Base-by-base conservation (phyloP, 2,888 invertebrate species). In the Drosophila melanocephala region DNA sequence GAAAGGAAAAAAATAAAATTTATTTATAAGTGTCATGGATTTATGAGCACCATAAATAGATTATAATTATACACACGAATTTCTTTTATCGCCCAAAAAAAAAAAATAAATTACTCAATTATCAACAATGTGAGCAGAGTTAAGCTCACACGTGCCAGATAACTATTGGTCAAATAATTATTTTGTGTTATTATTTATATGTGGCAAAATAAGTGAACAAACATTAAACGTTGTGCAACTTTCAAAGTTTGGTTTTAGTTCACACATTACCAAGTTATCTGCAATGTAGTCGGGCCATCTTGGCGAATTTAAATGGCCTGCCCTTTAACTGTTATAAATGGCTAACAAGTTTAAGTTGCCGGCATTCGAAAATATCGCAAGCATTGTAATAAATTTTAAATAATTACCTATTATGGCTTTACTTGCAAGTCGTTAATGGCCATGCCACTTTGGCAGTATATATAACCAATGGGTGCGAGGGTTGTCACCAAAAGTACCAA, bases 351-450 rank as follows among this genome's bases (percentile, higher is more conserved):
- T 68, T 32, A 73, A 73, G 66, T 28, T 30, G 58, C 42, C 35
- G 42, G 30, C 73, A 64, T 39, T 56, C 60, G 37, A 63, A 16
- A 39, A 55, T 69, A 77, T 51, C 61, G 65, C 61, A 60, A 60
- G 66, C 72, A 90, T 83, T 83, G 91, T 84, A 91, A 93, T 93
- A 93, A 93, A 92, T 93, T 93, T 92, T 73, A 90, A 90, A 92
- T 93, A 93, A 93, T 92, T 92, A 92, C 92, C 91, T 91, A 92
- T 92, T 92, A 92, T 88, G 85, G 87, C 79, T 75, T 77, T 75
- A 74, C 83, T 83, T 76, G 86, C 67, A 72, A 79, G 83, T 77
- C 75, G 78, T 72, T 77, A 66, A 61, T 57, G 72, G 52, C 66
- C 35, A 5, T 33, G 59, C 58, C 53, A 58, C 50, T 63, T 55